Conservation (phyloP, 2,113 vertebrate species). For the Macrotis lagotis region DNA sequence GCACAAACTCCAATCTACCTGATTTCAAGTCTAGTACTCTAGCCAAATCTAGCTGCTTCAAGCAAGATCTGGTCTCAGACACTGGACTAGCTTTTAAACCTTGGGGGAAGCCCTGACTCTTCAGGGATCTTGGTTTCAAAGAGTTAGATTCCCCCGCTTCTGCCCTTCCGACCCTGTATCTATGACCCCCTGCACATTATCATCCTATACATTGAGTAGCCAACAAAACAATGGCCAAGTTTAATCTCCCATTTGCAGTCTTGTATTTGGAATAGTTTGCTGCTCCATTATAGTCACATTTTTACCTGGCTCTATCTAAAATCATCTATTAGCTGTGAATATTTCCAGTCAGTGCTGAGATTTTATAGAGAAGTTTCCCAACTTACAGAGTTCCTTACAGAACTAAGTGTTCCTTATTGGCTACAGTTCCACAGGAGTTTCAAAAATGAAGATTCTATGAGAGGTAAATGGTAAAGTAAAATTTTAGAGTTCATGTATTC, state of each 20-base stretch:
- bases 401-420: background rate
- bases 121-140: background rate
- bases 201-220: background rate
- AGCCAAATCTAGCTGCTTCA: background rate
- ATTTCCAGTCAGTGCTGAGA: slow-evolving; percentile 26
- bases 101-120: background rate
- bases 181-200: background rate
- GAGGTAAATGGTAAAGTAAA: slow-evolving; percentile 41
- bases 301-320: slow-evolving; percentile 21
- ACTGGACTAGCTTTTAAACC: background rate
- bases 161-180: background rate
- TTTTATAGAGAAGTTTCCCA: background rate
- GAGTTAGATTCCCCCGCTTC: background rate
- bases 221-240: background rate
- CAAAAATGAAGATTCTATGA: slow-evolving; percentile 9
- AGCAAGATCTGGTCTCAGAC: background rate
- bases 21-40: background rate
- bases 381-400: background rate
- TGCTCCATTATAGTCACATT: slow-evolving; percentile 30
- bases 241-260: background rate
- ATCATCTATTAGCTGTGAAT: slow-evolving; percentile 43
- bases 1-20: background rate
- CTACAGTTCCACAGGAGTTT: background rate
- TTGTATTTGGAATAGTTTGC: background rate
- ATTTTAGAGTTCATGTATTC: slow-evolving; percentile 37